Conservation (phyloP, 1,140 invertebrate species). For the Camponotus vicinus region DNA sequence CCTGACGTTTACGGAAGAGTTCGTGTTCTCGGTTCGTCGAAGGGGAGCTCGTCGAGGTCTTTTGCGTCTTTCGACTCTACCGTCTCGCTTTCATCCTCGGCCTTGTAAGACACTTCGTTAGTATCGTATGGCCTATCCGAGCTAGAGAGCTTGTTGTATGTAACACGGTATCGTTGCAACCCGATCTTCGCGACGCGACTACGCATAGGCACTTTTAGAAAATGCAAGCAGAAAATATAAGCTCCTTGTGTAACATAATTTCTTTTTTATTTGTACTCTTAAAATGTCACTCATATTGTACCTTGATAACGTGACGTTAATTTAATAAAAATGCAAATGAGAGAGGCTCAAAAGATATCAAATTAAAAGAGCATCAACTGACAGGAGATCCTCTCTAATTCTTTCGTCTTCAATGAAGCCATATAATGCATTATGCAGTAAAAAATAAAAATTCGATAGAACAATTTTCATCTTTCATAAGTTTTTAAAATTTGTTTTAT, state of each 20-base stretch:
- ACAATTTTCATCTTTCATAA: not conserved
- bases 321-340: not conserved
- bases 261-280: conserved; percentile 3
- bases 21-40: conserved; percentile 6
- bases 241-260: not conserved
- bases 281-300: not conserved
- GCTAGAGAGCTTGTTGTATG: conserved; percentile 31
- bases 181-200: conserved; percentile 30
- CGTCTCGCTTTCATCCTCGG: conserved; percentile 38
- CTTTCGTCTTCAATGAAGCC: not conserved
- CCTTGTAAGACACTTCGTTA: conserved; percentile 45
- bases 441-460: not conserved
- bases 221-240: conserved; percentile 28
- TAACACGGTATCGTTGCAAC: conserved; percentile 36
- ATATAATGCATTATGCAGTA: not conserved
- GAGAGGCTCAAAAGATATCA: not conserved
- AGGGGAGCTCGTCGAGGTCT: conserved; percentile 27
- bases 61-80: conserved; percentile 31
- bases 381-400: not conserved
- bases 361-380: not conserved
- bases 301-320: not conserved
- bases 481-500: not conserved
- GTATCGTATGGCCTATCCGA: conserved; percentile 22
- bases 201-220: conserved; percentile 34
- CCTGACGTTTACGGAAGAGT: conserved; percentile 24